These are phyloP conservation scores for Eutolmus rufibarbis DNA, from an alignment of 2,888 invertebrate genomes.

Conservation along the genomic window DNA sequence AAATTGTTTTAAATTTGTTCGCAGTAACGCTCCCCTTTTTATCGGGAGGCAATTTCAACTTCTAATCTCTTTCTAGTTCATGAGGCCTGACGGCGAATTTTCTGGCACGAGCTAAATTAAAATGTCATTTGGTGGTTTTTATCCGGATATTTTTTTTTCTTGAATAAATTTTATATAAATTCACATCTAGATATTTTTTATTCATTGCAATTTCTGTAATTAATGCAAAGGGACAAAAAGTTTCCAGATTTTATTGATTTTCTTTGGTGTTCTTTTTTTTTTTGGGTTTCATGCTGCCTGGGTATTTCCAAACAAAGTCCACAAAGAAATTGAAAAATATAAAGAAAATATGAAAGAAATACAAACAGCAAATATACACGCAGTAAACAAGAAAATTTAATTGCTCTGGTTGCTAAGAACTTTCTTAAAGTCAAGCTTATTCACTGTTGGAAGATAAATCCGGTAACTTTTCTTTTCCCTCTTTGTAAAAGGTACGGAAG, in stretches of 20 bases:
- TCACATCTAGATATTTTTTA: not conserved
- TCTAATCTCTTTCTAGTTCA: not conserved
- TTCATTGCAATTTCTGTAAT: not conserved
- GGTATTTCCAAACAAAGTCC: not conserved
- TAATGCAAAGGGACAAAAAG: not conserved
- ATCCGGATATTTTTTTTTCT: not conserved
- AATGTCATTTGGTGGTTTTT: not conserved
- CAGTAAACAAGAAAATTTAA: not conserved
- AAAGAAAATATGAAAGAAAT: not conserved
- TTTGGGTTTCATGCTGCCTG: not conserved
- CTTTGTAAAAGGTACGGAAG: not conserved
- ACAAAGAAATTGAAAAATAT: not conserved
- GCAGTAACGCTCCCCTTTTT: not conserved
- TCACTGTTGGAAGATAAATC: not conserved
- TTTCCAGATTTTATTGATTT: not conserved
- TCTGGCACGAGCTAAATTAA: not conserved
- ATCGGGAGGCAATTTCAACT: not conserved
- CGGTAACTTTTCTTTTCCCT: not conserved
- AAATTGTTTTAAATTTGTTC: not conserved
- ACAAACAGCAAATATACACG: not conserved
- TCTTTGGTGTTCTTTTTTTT: not conserved
- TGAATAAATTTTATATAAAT: not conserved
- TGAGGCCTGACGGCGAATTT: not conserved
- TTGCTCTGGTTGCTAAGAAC: not conserved
- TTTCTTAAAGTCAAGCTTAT: not conserved